A percentile compares a stretch with the other conserved stretches of the same genome.
phyloP scores from a whole-genome alignment of 1,140 invertebrate species.

The Drosophila navojoa region DNA sequence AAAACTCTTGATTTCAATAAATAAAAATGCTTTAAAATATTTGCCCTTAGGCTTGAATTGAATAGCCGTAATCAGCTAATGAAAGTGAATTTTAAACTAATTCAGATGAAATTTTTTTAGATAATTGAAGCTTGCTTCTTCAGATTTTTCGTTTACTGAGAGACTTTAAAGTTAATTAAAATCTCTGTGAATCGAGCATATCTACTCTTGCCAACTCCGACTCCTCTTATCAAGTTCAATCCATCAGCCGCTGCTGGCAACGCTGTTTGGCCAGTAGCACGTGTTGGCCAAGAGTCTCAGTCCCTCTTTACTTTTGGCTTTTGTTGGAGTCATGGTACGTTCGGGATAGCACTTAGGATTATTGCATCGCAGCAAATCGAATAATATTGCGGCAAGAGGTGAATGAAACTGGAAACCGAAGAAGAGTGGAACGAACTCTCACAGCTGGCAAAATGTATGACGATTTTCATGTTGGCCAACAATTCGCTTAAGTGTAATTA shows the following conservation, averaged over 20 bases:
- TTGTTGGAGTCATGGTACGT: constrained; percentile 62
- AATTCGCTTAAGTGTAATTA: constrained; percentile 75
- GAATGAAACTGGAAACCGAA: not conserved
- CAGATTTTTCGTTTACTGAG: too few species aligned
- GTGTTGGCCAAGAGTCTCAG: constrained; percentile 6
- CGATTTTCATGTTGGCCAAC: constrained; percentile 37
- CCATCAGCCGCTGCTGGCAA: constrained; percentile 9
- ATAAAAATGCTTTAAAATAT: too few species aligned
- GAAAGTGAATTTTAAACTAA: not conserved
- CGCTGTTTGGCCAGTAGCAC: not conserved
- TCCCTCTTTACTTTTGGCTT: constrained; percentile 17
- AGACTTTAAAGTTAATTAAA: constrained; percentile 1
- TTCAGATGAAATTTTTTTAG: too few species aligned
- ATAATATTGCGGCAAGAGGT: constrained; percentile 47
- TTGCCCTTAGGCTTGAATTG: too few species aligned
- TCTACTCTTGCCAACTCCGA: not conserved
- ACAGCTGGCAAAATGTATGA: constrained; percentile 22
- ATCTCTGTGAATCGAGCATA: not conserved
- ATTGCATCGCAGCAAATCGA: constrained; percentile 68
- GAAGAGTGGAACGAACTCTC: not conserved
- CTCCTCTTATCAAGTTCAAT: constrained; percentile 13
- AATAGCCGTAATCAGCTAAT: too few species aligned
- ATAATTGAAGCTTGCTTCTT: not conserved
- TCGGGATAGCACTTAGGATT: constrained; percentile 64
- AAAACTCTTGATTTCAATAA: too few species aligned